Evolutionary conservation across 2,797 vertebrate genomes (phyloP), one percentile per base, ranked within the genome.

Genomic region (Rhinoraja longicauda): DNA sequence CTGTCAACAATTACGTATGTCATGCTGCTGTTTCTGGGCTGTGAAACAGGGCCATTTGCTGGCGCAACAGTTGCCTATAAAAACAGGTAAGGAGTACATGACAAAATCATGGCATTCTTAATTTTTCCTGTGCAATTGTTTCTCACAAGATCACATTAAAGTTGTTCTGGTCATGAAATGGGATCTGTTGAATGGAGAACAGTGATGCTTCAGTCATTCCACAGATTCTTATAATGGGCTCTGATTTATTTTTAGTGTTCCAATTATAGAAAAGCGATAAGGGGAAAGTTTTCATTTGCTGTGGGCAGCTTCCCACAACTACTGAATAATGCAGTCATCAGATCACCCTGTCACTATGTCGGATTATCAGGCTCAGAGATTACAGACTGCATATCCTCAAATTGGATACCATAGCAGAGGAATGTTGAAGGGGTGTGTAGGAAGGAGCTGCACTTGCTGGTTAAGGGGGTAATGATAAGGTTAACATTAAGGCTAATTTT

Each of bases 11-110:
- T 88, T 78, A 90, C 93, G 1, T 93, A 90, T 24, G 86, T 93
- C 32, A 90, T 93, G 75, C 32, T 93, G 75, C 73, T 93, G 67
- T 93, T 93, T 19, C 93, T 93, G 84, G 93, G 93, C 10, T 93
- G 93, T 67, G 93, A 93, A 90, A 93, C 93, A 5, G 93, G 93
- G 15, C 93, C 93, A 1, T 88, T 93, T 32, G 93, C 93, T 29
- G 93, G 93, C 24, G 73, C 90, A 91, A 93, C 93, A n/a, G 32
- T 90, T 24, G 36, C 26, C 88, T 93, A 93, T 62, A 93, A 78
- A 62, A 93, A 93, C 64, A 62, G 93, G 93, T 93, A 93, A 91
- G 45, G 26, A 64, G 32, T 73, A 78, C 29, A 26, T 6, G 62
- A n/a, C 92, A 17, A 36, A 32, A 90, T 9, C 67, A 15, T 21